Percentiles rank a stretch among this genome's conserved stretches.
phyloP scores from a whole-genome alignment of 2,113 vertebrate genomes.

The Isichthys henryi region DNA sequence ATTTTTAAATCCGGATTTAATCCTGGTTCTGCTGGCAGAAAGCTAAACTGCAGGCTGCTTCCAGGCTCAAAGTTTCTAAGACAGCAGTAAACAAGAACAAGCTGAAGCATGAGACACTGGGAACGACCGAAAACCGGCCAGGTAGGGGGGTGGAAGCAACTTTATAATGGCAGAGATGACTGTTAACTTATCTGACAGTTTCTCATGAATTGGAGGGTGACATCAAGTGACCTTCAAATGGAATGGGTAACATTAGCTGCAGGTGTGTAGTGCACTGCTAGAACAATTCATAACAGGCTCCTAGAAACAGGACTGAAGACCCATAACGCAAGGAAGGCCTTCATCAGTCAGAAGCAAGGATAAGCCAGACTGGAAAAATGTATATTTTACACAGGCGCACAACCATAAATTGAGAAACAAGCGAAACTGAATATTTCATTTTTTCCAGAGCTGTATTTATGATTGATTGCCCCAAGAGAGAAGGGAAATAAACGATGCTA shows the following conservation, averaged over 20 bases:
- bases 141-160: neutral
- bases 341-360: neutral
- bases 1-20: neutral
- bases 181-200: neutral
- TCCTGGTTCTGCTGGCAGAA: neutral
- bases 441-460: neutral
- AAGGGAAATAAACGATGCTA: neutral
- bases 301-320: neutral
- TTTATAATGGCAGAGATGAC: neutral
- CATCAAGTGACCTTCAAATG: neutral
- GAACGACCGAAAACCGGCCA: neutral
- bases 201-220: neutral
- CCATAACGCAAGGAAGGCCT: neutral
- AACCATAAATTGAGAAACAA: neutral
- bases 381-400: too few species aligned
- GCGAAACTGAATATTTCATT: slow-evolving; percentile 16
- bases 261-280: neutral
- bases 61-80: neutral
- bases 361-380: neutral
- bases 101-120: neutral
- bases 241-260: neutral
- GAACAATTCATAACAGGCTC: neutral
- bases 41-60: neutral
- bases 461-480: neutral
- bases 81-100: neutral